Base-by-base conservation (phyloP, 2,888 invertebrate species). In the Thymelicus acteon region DNA sequence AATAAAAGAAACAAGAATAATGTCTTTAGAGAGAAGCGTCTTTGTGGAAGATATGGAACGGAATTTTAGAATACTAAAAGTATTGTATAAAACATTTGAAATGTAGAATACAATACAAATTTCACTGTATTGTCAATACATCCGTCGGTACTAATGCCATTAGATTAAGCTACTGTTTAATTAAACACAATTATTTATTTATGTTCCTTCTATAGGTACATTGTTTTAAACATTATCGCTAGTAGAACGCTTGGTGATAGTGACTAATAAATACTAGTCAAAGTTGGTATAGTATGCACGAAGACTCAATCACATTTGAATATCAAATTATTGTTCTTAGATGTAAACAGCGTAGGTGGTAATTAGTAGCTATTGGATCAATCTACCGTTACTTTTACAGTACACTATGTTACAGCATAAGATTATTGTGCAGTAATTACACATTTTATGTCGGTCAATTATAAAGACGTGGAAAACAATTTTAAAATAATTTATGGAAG, bases 1-100 rank as follows among this genome's bases (percentile, higher is more conserved):
- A 64, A 31, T 60, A 49, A 70, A 70, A 60, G 48, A 63, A 58
- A 19, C 15, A 60, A 24, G 19, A 70, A 60, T 63, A 70, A 70
- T 60, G 48, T 49, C 64, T 61, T 19, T 40, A 60, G 6, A 64
- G 57, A 63, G 44, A 49, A 70, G 58, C 52, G 52, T 31, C 52
- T 70, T 70, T 64, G 60, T 70, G 31, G 31, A 40, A 64, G 60
- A 64, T 44, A 15, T 13, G 40, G 57, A 64, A 69, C 15, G 52
- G 48, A 57, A 24, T 44, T 68, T 61, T 54, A 15, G 48, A n/a
- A 31, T 52, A 19, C 63, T 37, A 31, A 8, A 13, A 12, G n/a
- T n/a, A n/a, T n/a, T n/a, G n/a, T n/a, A n/a, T n/a, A n/a, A n/a
- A n/a, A n/a, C n/a, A n/a, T n/a, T n/a, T n/a, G n/a, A n/a, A n/a